Evolutionary conservation across 2,113 vertebrate genomes (phyloP).

Genomic region (Aldabrachelys gigantea): DNA sequence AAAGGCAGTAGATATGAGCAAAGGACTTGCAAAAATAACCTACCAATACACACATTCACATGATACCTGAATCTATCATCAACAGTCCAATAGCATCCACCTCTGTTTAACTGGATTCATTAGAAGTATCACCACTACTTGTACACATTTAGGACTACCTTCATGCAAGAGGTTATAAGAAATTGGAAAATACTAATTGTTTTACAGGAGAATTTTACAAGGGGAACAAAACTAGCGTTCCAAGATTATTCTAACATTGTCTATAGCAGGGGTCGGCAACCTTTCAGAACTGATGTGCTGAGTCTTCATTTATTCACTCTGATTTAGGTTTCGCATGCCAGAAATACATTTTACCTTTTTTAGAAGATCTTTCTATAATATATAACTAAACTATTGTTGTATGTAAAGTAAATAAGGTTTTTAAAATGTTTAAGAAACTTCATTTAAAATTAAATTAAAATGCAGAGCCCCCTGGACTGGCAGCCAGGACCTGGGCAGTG

Average conservation of each 20-base stretch:
- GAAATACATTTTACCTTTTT: too few relatives aligned
- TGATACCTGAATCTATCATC: background rate
- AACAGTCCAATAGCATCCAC: background rate
- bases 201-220: background rate
- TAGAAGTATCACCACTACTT: background rate
- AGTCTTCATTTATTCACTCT: too few relatives aligned
- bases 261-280: fast-evolving
- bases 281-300: too few relatives aligned
- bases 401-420: too few relatives aligned
- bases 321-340: too few relatives aligned
- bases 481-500: too few relatives aligned
- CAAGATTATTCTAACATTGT: background rate
- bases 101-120: background rate
- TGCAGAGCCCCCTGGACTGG: too few relatives aligned
- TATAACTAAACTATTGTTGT: too few relatives aligned
- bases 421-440: too few relatives aligned
- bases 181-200: background rate
- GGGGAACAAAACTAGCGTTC: background rate
- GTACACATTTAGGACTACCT: background rate
- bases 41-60: fast-evolving
- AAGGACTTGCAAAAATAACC: background rate
- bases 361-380: too few relatives aligned
- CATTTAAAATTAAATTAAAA: too few relatives aligned
- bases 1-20: background rate
- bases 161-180: background rate